A percentile compares a stretch with the other conserved stretches of the same genome.
These are phyloP conservation scores for Ibidorhyncha struthersii DNA, from an alignment of 2,113 vertebrate genomes.

Conservation along the genomic window DNA sequence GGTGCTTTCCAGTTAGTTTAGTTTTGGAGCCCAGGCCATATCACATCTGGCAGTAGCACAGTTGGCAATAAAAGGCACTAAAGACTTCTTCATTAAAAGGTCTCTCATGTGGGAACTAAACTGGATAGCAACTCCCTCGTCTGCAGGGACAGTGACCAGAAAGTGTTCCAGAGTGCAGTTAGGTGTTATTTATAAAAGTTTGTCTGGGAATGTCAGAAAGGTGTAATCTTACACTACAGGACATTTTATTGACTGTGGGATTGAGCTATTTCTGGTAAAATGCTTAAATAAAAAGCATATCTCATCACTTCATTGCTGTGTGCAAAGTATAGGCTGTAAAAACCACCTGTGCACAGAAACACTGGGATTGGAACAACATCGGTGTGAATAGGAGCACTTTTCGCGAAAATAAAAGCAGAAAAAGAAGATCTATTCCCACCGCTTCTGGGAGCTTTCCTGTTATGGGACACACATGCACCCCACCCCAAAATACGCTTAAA, in stretches of 20 bases:
- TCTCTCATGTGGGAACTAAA: background rate
- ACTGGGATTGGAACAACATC: background rate
- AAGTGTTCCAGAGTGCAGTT: background rate
- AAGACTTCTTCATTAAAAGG: background rate
- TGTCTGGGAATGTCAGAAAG: conserved; percentile 36
- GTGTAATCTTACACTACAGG: conserved; percentile 1
- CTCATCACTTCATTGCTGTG: conserved; percentile 30
- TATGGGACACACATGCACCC: background rate
- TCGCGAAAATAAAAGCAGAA: background rate
- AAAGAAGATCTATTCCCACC: background rate
- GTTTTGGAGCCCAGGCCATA: background rate
- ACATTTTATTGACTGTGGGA: conserved; percentile 29
- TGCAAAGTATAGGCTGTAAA: conserved; percentile 23
- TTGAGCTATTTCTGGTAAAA: conserved; percentile 42
- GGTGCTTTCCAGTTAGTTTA: conserved; percentile 13
- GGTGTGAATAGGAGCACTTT: background rate
- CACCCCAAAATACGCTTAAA: background rate
- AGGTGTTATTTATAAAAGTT: conserved; percentile 33
- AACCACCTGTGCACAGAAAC: conserved; percentile 31
- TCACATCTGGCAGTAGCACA: conserved; percentile 25
- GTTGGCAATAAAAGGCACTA: background rate
- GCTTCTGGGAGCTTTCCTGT: background rate
- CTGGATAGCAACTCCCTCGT: background rate
- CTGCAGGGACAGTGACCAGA: background rate
- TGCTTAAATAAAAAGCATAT: conserved; percentile 4